Evolutionary conservation across 2,113 vertebrate genomes (phyloP).

Genomic region (Choloepus hoffmanni): DNA sequence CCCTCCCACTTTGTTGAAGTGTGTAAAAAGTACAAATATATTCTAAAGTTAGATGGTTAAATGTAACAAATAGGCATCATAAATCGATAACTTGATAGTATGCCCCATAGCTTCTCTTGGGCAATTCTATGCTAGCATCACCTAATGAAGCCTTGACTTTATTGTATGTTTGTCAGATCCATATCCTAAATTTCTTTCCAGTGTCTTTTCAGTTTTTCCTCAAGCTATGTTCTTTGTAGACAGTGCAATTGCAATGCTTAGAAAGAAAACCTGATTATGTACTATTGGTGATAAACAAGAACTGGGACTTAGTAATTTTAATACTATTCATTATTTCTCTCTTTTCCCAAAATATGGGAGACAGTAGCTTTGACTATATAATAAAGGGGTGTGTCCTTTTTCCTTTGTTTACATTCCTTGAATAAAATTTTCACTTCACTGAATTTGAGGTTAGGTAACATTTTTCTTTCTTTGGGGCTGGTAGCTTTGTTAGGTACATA

Average conservation of each 20-base stretch:
- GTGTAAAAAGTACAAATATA: background rate
- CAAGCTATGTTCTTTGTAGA: background rate
- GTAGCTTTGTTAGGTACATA: background rate
- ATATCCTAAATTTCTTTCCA: background rate
- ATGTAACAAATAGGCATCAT: background rate
- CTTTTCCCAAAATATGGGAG: background rate
- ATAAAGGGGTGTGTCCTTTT: background rate
- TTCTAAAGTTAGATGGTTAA: background rate
- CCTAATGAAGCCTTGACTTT: background rate
- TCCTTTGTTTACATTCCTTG: background rate
- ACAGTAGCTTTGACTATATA: background rate
- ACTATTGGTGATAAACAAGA: background rate
- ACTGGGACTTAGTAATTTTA: background rate
- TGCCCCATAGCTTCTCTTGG: background rate
- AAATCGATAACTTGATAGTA: background rate
- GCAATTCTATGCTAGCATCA: background rate
- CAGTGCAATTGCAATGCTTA: background rate
- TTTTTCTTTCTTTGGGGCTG: constrained; percentile 10
- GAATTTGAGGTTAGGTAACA: background rate
- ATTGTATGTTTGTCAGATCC: background rate
- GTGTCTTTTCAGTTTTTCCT: background rate
- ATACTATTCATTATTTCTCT: background rate
- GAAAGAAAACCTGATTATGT: background rate
- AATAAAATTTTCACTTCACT: background rate
- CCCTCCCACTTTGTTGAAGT: background rate